A percentile compares a stretch with the other conserved stretches of the same genome.
Evolutionary conservation across 2,113 vertebrate species (phyloP).

Genomic region (Murina feae): DNA sequence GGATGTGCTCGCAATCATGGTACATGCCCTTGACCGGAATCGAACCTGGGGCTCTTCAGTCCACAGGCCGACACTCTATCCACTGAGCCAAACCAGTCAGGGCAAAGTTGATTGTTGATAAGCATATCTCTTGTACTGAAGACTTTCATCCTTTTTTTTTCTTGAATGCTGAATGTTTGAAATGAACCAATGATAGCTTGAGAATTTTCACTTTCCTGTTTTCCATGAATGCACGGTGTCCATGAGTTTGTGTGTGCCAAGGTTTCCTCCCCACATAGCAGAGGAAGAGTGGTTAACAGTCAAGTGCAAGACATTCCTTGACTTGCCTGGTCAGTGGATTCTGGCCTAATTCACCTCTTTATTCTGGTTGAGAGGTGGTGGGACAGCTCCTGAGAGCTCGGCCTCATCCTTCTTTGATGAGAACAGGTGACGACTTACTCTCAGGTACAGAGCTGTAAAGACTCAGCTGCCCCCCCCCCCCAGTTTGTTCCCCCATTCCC

Average conservation of each 20-base stretch:
- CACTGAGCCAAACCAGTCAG: too few relatives aligned
- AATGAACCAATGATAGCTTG: background rate
- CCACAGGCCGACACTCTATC: too few relatives aligned
- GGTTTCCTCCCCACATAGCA: background rate
- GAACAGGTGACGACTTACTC: background rate
- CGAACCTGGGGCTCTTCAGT: too few relatives aligned
- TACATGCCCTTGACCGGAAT: too few relatives aligned
- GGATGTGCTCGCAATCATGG: too few relatives aligned
- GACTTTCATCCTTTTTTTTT: background rate
- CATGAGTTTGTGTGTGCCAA: background rate
- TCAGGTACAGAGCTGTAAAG: background rate
- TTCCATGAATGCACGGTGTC: constrained; percentile 9
- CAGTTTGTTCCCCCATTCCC: background rate
- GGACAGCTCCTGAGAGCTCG: background rate
- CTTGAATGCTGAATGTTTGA: constrained; percentile 2
- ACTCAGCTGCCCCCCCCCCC: accelerated
- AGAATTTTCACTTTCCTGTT: constrained; percentile 2
- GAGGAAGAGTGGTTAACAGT: background rate
- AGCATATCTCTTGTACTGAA: background rate
- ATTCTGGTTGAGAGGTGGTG: background rate
- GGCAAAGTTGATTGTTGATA: constrained; percentile 2
- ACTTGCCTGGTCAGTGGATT: background rate
- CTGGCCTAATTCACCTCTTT: background rate
- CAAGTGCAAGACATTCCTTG: background rate
- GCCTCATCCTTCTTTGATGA: background rate